These are phyloP conservation scores for Rana temporaria DNA, from an alignment of 2,113 vertebrate species.

Conservation along the genomic window DNA sequence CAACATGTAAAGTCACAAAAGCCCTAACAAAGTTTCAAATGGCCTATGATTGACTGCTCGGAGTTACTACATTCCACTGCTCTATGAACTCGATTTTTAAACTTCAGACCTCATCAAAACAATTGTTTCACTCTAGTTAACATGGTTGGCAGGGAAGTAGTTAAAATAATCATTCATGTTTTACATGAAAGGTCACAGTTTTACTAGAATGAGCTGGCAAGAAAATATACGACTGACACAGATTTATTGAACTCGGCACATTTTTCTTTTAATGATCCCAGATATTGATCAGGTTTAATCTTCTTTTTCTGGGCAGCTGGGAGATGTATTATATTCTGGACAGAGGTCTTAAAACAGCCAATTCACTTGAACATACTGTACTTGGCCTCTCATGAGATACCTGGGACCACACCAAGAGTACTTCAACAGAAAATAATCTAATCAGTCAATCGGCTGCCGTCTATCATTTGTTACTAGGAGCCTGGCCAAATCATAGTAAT, in stretches of 20 bases:
- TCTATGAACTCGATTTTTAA: neutral
- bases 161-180: slow-evolving; percentile 39
- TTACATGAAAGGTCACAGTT: slow-evolving; percentile 51
- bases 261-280: slow-evolving; percentile 57
- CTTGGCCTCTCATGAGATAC: slow-evolving; percentile 5
- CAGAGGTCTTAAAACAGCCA: slow-evolving; percentile 51
- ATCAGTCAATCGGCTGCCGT: slow-evolving; percentile 3
- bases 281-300: slow-evolving; percentile 57
- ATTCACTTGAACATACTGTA: slow-evolving; percentile 51
- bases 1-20: no score
- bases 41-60: no score
- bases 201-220: slow-evolving; percentile 52
- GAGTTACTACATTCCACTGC: no score
- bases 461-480: slow-evolving; percentile 21
- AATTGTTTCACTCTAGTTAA: neutral
- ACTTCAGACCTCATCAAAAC: neutral
- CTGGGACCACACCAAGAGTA: slow-evolving; percentile 27
- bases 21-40: no score
- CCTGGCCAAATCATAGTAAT: neutral
- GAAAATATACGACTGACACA: slow-evolving; percentile 49
- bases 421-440: slow-evolving; percentile 21
- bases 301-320: slow-evolving; percentile 46
- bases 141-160: slow-evolving; percentile 22
- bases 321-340: slow-evolving; percentile 53
- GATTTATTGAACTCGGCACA: slow-evolving; percentile 52